Conservation (phyloP, 2,113 vertebrate genomes). For the Phalacrocorax carbo region DNA sequence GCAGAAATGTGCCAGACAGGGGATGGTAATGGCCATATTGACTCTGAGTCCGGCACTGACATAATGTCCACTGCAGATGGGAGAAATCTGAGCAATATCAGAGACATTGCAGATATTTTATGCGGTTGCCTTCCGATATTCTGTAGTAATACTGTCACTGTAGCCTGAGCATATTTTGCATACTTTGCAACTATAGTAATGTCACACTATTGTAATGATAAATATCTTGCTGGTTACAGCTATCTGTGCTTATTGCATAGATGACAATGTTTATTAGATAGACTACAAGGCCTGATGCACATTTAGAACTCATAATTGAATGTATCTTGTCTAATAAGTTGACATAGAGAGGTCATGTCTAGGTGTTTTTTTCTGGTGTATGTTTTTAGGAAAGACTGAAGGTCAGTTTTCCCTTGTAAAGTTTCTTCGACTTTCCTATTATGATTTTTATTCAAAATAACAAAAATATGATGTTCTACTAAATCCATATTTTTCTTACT, state of each 20-base stretch:
- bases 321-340: not conserved
- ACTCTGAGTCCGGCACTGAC: fast-evolving
- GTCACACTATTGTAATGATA: not conserved
- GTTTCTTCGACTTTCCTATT: not conserved
- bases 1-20: not conserved
- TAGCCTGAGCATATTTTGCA: not conserved
- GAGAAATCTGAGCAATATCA: not conserved
- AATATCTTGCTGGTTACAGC: not conserved
- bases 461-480: not conserved
- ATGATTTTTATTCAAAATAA: not conserved
- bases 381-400: not conserved
- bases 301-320: not conserved
- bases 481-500: not conserved
- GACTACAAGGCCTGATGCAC: not conserved
- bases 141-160: not conserved
- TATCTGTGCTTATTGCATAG: not conserved
- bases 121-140: not conserved
- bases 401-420: not conserved
- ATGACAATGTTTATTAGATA: not conserved
- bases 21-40: fast-evolving
- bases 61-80: fast-evolving
- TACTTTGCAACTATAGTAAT: not conserved
- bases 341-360: not conserved
- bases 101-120: not conserved
- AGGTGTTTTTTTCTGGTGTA: not conserved